Conservation (phyloP, 2,113 vertebrate genomes). For the Leptodactylus fuscus region DNA sequence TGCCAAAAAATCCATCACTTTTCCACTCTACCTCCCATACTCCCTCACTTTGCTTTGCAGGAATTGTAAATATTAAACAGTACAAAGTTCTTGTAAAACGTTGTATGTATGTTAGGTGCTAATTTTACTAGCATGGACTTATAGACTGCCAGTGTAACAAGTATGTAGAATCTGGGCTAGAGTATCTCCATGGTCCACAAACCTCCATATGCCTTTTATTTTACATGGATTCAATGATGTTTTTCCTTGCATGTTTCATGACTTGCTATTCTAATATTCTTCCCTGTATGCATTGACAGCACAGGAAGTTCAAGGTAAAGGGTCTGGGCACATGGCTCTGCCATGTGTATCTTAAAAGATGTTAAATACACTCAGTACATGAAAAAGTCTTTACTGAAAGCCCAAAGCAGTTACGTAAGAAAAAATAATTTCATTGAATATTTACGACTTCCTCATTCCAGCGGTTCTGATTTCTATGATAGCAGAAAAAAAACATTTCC, state of each 20-base stretch:
- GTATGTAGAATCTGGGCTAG: no score
- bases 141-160: no score
- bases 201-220: no score
- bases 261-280: no score
- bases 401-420: not conserved
- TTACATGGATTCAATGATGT: no score
- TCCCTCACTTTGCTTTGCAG: constrained; percentile 69
- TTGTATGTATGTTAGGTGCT: not conserved
- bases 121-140: not conserved
- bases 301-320: not conserved
- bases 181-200: no score
- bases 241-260: no score
- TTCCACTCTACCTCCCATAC: constrained; percentile 63
- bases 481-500: not conserved
- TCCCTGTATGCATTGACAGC: no score
- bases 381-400: not conserved
- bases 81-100: not conserved
- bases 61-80: constrained; percentile 50
- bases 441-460: constrained; percentile 53
- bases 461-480: constrained; percentile 6
- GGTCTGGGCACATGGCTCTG: no score
- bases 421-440: not conserved
- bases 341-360: not conserved
- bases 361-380: not conserved
- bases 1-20: constrained; percentile 59